Base-by-base conservation (phyloP, 1,140 invertebrate genomes). In the Solenopsis fugax region DNA sequence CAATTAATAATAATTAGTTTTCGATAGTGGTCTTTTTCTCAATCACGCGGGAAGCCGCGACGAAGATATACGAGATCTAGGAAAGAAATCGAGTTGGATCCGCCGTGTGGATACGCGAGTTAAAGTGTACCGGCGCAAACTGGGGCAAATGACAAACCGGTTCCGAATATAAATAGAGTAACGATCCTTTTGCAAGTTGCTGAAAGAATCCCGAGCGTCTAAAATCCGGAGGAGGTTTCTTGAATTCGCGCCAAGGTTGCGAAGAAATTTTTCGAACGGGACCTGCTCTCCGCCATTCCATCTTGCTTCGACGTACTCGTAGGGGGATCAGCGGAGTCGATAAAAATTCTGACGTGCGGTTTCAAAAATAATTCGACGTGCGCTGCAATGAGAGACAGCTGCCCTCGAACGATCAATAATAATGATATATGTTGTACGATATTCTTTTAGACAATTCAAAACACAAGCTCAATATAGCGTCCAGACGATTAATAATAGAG, bases 61-160 rank as follows among this genome's bases (percentile, higher is more conserved):
- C 4, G 5, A 13, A 34, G 24, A 50, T 45, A 24, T 6, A 34
- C 18, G 45, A 65, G 62, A 78, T 64, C 37, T 16, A n/a, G 45
- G 41, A 41, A 34, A 45, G 65, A 48, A 56, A 58, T 54, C 50
- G 12, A 58, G n/a, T 58, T 75, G 21, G 52, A 75, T 50, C 37
- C n/a, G 52, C 10, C 34, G 34, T 75, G 72, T 75, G 72, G 72
- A 56, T 24, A 29, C 29, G 72, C 37, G 24, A 73, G 9, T 58
- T 75, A 56, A 29, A 56, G 50, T 41, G n/a, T 75, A 75, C 52
- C n/a, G 29, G 18, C 3, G 34, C 50, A 58, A 75, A 75, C 72
- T 75, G n/a, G 50, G 52, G 52, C 72, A 75, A 75, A 52, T 75
- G 72, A 34, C 29, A 56, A 75, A 75, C 72, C 72, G 72, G 72